A percentile compares a stretch with the other conserved stretches of the same genome.
phyloP scores from a whole-genome alignment of 2,113 vertebrate genomes.

The Alaudala cheleensis region DNA sequence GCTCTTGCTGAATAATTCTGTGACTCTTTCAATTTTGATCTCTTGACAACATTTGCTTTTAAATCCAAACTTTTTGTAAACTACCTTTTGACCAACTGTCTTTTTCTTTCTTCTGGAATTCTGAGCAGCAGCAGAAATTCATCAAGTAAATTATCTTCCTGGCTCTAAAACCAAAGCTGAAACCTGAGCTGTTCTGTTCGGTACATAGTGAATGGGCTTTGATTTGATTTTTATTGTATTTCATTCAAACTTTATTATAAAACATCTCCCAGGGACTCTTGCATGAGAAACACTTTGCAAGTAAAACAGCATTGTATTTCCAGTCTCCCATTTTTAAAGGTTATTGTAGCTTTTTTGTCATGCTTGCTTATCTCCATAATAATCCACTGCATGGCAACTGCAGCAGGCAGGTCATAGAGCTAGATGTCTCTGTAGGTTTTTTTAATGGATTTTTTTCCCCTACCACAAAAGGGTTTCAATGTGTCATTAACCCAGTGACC shows the following conservation, averaged over 20 bases:
- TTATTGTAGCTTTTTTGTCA: constrained; percentile 8
- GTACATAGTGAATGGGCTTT: constrained; percentile 18
- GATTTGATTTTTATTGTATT: constrained; percentile 58
- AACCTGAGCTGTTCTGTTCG: constrained; percentile 25
- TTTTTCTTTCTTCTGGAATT: not conserved
- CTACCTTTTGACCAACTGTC: not conserved
- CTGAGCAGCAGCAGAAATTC: constrained; percentile 9
- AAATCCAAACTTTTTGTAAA: not conserved
- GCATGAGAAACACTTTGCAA: constrained; percentile 2
- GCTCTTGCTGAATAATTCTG: constrained; percentile 3
- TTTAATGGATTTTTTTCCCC: not conserved
- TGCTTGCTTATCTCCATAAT: not conserved
- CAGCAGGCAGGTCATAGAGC: constrained; percentile 18
- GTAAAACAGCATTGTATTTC: constrained; percentile 10
- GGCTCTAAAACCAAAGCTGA: constrained; percentile 39
- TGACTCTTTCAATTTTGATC: not conserved
- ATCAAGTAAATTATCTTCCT: not conserved
- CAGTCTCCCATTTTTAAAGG: not conserved
- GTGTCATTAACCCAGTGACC: constrained; percentile 49
- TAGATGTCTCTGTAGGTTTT: constrained; percentile 49
- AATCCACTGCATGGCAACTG: not conserved
- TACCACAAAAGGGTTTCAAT: not conserved
- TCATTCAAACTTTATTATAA: constrained; percentile 39
- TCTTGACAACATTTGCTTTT: not conserved
- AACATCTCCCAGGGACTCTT: constrained; percentile 53